These are phyloP conservation scores for Yponomeuta cagnagella DNA, from an alignment of 2,888 invertebrate species.

Conservation along the genomic window DNA sequence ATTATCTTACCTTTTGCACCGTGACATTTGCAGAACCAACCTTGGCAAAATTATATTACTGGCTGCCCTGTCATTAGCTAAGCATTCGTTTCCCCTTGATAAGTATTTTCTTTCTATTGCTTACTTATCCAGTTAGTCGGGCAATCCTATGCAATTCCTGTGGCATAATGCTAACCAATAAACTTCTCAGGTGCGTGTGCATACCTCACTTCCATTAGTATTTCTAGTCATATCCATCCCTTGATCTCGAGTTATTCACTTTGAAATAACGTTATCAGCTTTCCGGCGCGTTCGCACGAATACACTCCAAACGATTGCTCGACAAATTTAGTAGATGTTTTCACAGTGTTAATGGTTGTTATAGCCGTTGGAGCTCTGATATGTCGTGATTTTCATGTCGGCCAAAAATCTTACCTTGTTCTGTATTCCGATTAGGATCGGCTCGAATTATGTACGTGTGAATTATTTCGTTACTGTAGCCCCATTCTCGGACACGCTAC, in stretches of 20 bases:
- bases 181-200: too few species aligned
- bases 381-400: too few species aligned
- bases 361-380: neutral
- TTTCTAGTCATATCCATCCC: neutral
- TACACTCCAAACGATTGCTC: neutral
- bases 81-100: too few species aligned
- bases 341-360: neutral
- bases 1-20: too few species aligned
- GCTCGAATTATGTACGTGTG: conserved; percentile 1
- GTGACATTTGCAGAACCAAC: too few species aligned
- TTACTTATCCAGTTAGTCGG: too few species aligned
- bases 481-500: neutral
- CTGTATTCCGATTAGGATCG: neutral
- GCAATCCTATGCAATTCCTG: too few species aligned
- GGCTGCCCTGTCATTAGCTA: too few species aligned
- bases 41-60: too few species aligned
- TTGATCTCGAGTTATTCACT: neutral
- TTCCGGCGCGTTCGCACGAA: neutral
- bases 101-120: too few species aligned
- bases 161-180: too few species aligned
- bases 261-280: neutral
- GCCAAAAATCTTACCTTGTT: neutral
- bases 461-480: neutral
- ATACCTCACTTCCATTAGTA: neutral
- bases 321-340: neutral